Base-by-base conservation (phyloP, 2,797 vertebrate species). In the Odontamblyopus lacepedii region DNA sequence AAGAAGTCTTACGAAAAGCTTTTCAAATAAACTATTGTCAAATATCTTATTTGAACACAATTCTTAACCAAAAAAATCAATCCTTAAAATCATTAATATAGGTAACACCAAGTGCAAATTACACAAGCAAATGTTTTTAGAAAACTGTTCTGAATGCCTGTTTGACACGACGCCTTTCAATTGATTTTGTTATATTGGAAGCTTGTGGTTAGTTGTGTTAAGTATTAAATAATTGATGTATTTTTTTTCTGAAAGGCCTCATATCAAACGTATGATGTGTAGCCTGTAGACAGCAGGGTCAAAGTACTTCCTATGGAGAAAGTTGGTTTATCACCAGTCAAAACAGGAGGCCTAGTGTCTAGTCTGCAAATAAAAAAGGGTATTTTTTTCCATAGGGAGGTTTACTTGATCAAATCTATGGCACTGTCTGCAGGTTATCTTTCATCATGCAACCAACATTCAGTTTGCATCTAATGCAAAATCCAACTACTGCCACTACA, bases 381-480 rank as follows among this genome's bases (percentile, higher is more conserved):
- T 82, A 56, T 60, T 72, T 76, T 76, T 82, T 85, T 80, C 81
- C 82, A 85, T 85, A 80, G 77, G 79, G 77, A 87, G 78, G 85
- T 79, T 83, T 83, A 77, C 72, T 88, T 68, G 75, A 72, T 77
- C 66, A 76, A 78, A 69, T 82, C 73, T 77, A 83, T 66, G 78
- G 80, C 91, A 92, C 94, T 94, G 94, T 94, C 93, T 94, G 92
- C 94, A 94, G 93, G 93, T 92, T 94, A 92, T 91, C 82, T 41
- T 76, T 88, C 87, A 89, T 92, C 93, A 94, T 94, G 94, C 94
- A 93, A 89, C 82, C 89, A 92, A 87, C 91, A 93, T 93, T 94
- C 92, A 92, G 90, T 90, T 90, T 92, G 85, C 82, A 78, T 87
- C 83, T 89, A 86, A 86, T 91, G 90, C 88, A 77, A 91, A 50